Evolutionary conservation across 2,113 vertebrate species (phyloP).

Genomic region (Picathartes gymnocephalus): DNA sequence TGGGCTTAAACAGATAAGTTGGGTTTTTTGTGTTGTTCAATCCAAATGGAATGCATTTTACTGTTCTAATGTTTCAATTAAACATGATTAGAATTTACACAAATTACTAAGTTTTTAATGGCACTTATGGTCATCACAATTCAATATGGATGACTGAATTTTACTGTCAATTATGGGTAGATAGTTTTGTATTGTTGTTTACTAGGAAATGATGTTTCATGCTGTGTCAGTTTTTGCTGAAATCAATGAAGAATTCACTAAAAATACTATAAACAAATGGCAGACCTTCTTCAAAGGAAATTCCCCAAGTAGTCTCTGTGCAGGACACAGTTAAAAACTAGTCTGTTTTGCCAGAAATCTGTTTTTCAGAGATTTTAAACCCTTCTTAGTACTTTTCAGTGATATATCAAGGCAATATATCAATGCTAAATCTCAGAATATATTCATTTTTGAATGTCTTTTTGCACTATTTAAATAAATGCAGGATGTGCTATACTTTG

Average conservation of each 20-base stretch:
- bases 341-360: not conserved
- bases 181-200: constrained; percentile 49
- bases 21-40: not conserved
- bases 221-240: not conserved
- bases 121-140: constrained; percentile 50
- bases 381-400: not conserved
- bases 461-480: not conserved
- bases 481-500: not conserved
- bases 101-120: constrained; percentile 55
- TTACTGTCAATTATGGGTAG: constrained; percentile 34
- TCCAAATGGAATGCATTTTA: constrained; percentile 3
- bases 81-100: constrained; percentile 38
- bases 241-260: not conserved
- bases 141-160: constrained; percentile 57
- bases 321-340: not conserved
- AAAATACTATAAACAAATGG: not conserved
- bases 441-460: not conserved
- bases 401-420: not conserved
- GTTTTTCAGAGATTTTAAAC: not conserved
- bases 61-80: constrained; percentile 46
- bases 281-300: not conserved
- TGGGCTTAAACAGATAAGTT: constrained; percentile 15
- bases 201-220: constrained; percentile 26
- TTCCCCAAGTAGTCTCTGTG: not conserved
- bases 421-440: not conserved